These are phyloP conservation scores for Diploscapter pachys DNA, from an alignment of 1,140 invertebrate species.

Conservation along the genomic window DNA sequence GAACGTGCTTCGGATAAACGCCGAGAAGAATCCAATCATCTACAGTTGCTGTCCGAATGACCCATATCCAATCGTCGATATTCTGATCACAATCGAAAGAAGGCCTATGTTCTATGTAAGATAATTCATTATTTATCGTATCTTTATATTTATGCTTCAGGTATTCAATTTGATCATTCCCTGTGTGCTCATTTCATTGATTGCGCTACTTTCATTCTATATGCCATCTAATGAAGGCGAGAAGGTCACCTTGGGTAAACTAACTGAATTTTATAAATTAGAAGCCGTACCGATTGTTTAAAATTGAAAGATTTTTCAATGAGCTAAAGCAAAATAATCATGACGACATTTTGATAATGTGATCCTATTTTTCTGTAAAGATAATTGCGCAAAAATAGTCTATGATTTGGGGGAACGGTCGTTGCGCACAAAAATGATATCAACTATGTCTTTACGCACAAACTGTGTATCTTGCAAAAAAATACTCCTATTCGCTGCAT, in stretches of 20 bases:
- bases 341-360: too few species aligned
- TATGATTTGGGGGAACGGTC: too few species aligned
- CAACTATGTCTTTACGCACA: too few species aligned
- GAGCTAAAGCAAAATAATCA: too few species aligned
- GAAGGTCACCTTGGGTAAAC: slow-evolving; percentile 65
- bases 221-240: slow-evolving; percentile 86
- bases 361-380: too few species aligned
- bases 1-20: slow-evolving; percentile 60
- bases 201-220: slow-evolving; percentile 83
- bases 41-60: slow-evolving; percentile 70
- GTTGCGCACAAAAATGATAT: too few species aligned
- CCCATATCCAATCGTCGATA: slow-evolving; percentile 68
- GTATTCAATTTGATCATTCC: slow-evolving; percentile 84
- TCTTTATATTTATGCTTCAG: slow-evolving; percentile 18
- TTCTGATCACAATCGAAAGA: slow-evolving; percentile 69
- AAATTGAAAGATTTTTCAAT: too few species aligned
- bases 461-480: too few species aligned
- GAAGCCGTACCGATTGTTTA: too few species aligned
- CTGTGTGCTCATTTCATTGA: slow-evolving; percentile 78
- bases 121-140: slow-evolving; percentile 2
- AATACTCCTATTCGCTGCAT: too few species aligned
- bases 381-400: too few species aligned
- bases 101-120: slow-evolving; percentile 78
- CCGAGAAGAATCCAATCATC: slow-evolving; percentile 62
- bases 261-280: too few species aligned